A percentile compares a stretch with the other conserved stretches of the same genome.
Conservation (phyloP, 2,797 vertebrate species). For the Aphelocoma californica region DNA sequence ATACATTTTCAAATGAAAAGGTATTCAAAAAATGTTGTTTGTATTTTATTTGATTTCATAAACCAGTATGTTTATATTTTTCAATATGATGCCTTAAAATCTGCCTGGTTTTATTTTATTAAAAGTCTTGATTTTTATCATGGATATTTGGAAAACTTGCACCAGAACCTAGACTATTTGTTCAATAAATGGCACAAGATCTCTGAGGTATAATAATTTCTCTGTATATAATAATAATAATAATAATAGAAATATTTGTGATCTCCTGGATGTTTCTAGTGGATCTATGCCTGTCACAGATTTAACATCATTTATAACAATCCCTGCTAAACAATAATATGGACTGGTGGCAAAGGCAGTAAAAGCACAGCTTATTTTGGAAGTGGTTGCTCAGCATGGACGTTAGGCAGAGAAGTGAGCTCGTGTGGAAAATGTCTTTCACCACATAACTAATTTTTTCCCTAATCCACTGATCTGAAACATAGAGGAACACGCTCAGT, state of each 20-base stretch:
- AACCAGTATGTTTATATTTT: not conserved
- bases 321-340: not conserved
- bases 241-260: not conserved
- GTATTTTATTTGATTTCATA: not conserved
- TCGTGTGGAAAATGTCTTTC: not conserved
- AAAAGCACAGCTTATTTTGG: not conserved
- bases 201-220: not conserved
- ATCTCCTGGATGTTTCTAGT: not conserved
- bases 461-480: not conserved
- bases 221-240: not conserved
- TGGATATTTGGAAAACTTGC: not conserved
- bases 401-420: not conserved
- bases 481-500: not conserved
- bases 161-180: not conserved
- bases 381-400: not conserved
- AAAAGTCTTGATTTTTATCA: not conserved
- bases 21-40: not conserved
- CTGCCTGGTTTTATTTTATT: not conserved
- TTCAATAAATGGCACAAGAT: not conserved
- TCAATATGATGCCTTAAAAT: not conserved
- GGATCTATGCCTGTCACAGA: not conserved
- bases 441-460: not conserved
- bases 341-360: not conserved
- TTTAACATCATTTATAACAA: not conserved
- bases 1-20: not conserved